Conservation (phyloP, 2,113 vertebrate species). For the Bathybates hornii region DNA sequence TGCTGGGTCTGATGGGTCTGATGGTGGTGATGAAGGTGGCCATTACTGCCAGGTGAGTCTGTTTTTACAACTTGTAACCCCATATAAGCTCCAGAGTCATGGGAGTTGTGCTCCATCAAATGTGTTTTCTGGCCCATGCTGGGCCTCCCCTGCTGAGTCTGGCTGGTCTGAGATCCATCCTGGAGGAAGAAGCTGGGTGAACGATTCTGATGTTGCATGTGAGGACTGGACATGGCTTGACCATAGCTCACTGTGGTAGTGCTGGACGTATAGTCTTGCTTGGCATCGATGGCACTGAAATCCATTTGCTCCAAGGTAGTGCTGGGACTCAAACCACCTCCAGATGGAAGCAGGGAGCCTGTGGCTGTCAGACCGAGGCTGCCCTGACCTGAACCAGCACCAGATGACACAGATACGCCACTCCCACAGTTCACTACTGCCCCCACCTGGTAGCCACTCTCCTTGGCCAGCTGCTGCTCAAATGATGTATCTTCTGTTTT, state of each 20-base stretch:
- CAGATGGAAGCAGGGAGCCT: conserved; percentile 87
- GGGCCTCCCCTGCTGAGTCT: conserved; percentile 65
- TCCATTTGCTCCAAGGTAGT: conserved; percentile 99
- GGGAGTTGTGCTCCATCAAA: conserved; percentile 74
- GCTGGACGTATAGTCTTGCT: conserved; percentile 85
- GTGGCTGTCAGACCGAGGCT: conserved; percentile 81
- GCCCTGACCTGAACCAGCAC: conserved; percentile 70
- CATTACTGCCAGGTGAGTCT: conserved; percentile 77
- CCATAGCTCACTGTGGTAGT: conserved; percentile 72
- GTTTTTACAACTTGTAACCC: conserved; percentile 84
- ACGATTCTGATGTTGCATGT: conserved; percentile 86
- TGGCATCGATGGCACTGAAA: conserved; percentile 97
- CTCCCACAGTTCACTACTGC: conserved; percentile 67
- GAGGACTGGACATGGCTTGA: conserved; percentile 88
- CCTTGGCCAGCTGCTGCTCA: conserved; percentile 94
- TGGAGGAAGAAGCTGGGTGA: conserved; percentile 98
- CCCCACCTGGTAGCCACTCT: conserved; percentile 77
- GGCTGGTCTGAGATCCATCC: conserved; percentile 80
- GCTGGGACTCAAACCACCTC: conserved; percentile 94
- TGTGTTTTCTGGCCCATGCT: conserved; percentile 69
- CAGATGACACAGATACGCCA: conserved; percentile 73
- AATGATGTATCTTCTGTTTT: conserved; percentile 98
- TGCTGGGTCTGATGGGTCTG: conserved; percentile 75
- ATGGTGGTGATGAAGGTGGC: conserved; percentile 72
- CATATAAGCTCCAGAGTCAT: conserved; percentile 70